A percentile compares a stretch with the other conserved stretches of the same genome.
Conservation (phyloP, 1,140 invertebrate species). For the Brachionus paranguensis region DNA sequence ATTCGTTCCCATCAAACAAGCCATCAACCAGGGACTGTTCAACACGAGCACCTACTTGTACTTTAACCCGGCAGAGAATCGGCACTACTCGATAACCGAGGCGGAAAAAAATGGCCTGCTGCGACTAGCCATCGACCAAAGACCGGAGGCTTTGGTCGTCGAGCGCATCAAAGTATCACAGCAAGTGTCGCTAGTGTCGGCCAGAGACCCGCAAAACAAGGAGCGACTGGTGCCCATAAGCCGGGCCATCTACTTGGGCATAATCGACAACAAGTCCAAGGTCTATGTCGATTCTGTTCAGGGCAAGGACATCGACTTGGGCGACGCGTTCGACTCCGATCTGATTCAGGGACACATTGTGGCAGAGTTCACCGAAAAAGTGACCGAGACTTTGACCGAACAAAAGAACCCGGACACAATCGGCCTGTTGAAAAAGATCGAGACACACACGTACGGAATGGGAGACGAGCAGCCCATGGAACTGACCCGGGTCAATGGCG, state of each 20-base stretch:
- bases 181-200: not conserved
- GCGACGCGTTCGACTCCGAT: not conserved
- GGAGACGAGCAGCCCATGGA: not conserved
- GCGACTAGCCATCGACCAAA: slow-evolving; percentile 10
- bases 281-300: not conserved
- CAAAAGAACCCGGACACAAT: slow-evolving; percentile 2
- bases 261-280: not conserved
- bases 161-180: not conserved
- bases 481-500: not conserved
- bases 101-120: not conserved
- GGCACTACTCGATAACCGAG: not conserved
- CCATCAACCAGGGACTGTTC: slow-evolving; percentile 14
- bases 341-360: not conserved
- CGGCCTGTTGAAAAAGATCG: not conserved
- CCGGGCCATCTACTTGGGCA: slow-evolving; percentile 14
- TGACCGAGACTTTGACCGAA: slow-evolving; percentile 23
- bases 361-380: slow-evolving; percentile 15
- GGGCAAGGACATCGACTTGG: not conserved
- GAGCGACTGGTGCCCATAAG: not conserved
- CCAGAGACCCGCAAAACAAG: not conserved
- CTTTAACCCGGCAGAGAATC: not conserved
- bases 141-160: slow-evolving; percentile 2
- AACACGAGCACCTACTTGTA: slow-evolving; percentile 23
- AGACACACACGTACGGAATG: not conserved
- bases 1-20: slow-evolving; percentile 27